Evolutionary conservation across 2,113 vertebrate species (phyloP).

Genomic region (Dromaius novaehollandiae): DNA sequence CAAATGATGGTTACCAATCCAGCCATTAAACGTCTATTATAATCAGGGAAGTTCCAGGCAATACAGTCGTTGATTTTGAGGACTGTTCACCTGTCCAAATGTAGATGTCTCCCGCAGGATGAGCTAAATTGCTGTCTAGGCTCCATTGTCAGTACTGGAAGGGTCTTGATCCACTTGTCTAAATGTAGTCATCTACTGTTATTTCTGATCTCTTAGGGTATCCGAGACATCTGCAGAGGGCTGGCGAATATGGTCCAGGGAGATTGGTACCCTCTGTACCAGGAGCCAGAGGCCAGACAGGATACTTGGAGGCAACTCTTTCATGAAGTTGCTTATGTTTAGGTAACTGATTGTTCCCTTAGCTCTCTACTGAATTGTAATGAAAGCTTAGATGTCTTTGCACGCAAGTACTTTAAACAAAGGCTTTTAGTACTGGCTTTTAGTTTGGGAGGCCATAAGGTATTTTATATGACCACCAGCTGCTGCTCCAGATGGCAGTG

Average conservation of each 20-base stretch:
- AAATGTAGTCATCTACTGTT: background rate
- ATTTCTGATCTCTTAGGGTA: background rate
- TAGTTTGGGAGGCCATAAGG: background rate
- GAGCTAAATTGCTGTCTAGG: background rate
- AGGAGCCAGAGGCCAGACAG: background rate
- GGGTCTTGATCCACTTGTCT: background rate
- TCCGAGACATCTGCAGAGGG: background rate
- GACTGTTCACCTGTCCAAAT: background rate
- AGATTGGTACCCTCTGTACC: background rate
- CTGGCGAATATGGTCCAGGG: background rate
- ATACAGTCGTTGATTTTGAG: background rate
- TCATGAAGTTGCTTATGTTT: background rate
- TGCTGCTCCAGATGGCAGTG: background rate
- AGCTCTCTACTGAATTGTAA: background rate
- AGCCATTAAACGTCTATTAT: background rate
- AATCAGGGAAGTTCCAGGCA: background rate
- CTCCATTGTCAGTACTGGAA: background rate
- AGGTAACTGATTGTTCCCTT: background rate
- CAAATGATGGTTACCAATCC: background rate
- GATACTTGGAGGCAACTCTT: background rate
- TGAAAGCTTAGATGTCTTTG: background rate
- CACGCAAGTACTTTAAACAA: background rate
- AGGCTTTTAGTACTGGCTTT: background rate
- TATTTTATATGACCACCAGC: background rate
- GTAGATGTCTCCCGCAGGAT: background rate